phyloP scores from a whole-genome alignment of 2,113 vertebrate genomes.

The Apteryx mantelli region DNA sequence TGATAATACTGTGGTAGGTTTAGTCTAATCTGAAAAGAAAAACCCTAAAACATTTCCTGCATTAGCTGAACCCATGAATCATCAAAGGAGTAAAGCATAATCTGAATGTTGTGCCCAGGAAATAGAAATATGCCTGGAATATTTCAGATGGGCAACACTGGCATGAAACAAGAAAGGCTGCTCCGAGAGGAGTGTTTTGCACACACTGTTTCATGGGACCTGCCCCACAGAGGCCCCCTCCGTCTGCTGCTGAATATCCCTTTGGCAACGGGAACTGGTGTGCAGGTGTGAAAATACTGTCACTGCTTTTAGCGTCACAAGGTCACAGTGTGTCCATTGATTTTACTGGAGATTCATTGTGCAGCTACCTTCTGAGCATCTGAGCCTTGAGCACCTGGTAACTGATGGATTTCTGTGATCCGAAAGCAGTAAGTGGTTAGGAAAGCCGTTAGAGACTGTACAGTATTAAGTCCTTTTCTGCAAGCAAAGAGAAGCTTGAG shows the following conservation, averaged over 20 bases:
- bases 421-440: background rate
- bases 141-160: background rate
- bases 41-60: background rate
- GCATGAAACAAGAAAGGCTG: background rate
- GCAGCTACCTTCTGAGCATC: background rate
- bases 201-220: background rate
- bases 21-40: constrained; percentile 10
- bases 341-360: background rate
- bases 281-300: background rate
- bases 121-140: background rate
- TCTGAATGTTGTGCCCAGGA: background rate
- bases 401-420: background rate
- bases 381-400: background rate
- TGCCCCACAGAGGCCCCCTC: background rate
- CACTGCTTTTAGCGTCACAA: background rate
- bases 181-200: background rate
- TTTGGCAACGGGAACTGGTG: background rate
- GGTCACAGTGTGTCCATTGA: background rate
- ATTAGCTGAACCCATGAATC: constrained; percentile 14
- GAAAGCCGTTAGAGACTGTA: background rate
- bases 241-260: background rate
- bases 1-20: background rate
- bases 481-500: background rate
- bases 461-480: background rate
- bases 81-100: background rate